These are phyloP conservation scores for Troilus luridus DNA, from an alignment of 2,888 invertebrate species.

Conservation along the genomic window DNA sequence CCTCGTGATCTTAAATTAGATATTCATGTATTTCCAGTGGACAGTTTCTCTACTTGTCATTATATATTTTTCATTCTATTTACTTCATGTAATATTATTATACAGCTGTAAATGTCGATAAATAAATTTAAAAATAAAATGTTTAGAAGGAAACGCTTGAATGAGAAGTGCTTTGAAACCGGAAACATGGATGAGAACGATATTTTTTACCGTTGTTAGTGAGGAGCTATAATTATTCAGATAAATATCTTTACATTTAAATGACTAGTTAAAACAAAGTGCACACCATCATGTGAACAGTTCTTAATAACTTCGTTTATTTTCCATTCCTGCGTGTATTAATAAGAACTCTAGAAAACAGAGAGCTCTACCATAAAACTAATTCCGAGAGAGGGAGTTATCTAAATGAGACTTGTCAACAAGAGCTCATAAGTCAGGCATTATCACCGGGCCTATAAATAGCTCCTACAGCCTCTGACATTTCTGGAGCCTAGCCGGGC, in stretches of 20 bases:
- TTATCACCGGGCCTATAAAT: slow-evolving; percentile 14
- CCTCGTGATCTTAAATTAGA: too few relatives aligned
- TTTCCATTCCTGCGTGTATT: background rate
- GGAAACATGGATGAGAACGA: background rate
- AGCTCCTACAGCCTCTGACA: background rate
- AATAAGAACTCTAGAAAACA: background rate
- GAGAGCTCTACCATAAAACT: background rate
- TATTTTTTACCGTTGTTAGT: background rate
- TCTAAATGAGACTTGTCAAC: slow-evolving; percentile 34
- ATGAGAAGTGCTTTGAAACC: background rate
- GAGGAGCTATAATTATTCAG: background rate
- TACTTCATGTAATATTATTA: too few relatives aligned
- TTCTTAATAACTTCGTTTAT: background rate
- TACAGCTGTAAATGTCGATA: too few relatives aligned
- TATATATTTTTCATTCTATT: too few relatives aligned
- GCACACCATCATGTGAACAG: background rate
- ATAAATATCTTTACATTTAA: background rate
- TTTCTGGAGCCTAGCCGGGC: background rate
- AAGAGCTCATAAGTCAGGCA: slow-evolving; percentile 27
- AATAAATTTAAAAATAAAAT: background rate
- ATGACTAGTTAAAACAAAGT: background rate
- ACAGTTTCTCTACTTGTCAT: too few relatives aligned
- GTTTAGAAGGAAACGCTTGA: background rate
- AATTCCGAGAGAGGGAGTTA: background rate
- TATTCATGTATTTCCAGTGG: too few relatives aligned